phyloP scores from a whole-genome alignment of 2,888 invertebrate species.

The Acronicta leporina region DNA sequence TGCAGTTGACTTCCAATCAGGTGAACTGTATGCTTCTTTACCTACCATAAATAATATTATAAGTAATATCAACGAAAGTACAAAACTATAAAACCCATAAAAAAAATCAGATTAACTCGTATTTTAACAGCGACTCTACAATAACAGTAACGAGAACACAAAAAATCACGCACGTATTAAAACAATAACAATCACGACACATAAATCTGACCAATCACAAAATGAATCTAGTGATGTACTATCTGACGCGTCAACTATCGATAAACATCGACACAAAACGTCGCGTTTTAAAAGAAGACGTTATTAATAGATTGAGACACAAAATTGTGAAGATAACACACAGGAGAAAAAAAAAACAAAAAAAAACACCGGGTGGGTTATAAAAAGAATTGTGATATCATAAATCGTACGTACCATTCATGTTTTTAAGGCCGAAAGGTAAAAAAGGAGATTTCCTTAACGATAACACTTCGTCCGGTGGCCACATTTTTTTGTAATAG shows the following conservation, averaged over 20 bases:
- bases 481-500: conserved; percentile 73
- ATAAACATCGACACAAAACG: conserved; percentile 76
- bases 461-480: conserved; percentile 85
- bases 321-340: conserved; percentile 83
- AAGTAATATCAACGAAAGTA: conserved; percentile 8
- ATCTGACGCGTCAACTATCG: conserved; percentile 69
- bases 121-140: conserved; percentile 9
- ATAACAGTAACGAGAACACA: conserved; percentile 17
- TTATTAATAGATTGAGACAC: conserved; percentile 89
- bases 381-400: conserved; percentile 87
- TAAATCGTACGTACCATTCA: conserved; percentile 88
- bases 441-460: conserved; percentile 86
- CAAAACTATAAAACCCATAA: conserved; percentile 1
- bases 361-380: conserved; percentile 78
- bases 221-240: conserved; percentile 65
- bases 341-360: conserved; percentile 63
- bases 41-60: no score
- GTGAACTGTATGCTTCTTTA: no score
- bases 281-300: conserved; percentile 82
- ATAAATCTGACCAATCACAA: conserved; percentile 51
- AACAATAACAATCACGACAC: conserved; percentile 44
- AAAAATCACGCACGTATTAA: conserved; percentile 31
- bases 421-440: conserved; percentile 74
- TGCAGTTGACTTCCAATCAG: no score
- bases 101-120: conserved; percentile 3